Conservation (phyloP, 1,140 invertebrate species). For the Pseudomyrmex concolor region DNA sequence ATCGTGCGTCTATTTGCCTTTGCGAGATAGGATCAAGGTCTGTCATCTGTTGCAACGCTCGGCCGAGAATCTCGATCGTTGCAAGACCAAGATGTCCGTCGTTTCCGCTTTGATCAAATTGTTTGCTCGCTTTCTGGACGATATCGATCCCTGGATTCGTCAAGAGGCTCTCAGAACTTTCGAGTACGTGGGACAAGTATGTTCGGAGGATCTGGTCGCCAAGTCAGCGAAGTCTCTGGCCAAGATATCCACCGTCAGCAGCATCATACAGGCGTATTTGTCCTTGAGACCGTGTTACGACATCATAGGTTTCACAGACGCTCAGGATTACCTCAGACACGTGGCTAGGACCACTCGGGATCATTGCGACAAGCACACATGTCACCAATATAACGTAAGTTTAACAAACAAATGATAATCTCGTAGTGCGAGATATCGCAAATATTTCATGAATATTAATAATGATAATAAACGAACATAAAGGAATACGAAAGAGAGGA, state of each 20-base stretch:
- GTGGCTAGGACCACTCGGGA: slow-evolving; percentile 12
- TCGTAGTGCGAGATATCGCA: no score
- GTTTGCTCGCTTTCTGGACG: slow-evolving; percentile 73
- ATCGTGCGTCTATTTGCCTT: slow-evolving; percentile 55
- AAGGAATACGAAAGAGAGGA: slow-evolving; percentile 71
- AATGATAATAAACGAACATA: slow-evolving; percentile 18
- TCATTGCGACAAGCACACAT: slow-evolving; percentile 65
- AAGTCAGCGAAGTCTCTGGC: slow-evolving; percentile 69
- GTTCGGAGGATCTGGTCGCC: slow-evolving; percentile 71
- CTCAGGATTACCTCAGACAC: slow-evolving; percentile 63
- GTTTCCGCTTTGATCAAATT: slow-evolving; percentile 68
- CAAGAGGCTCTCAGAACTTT: slow-evolving; percentile 80
- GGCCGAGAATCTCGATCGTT: slow-evolving; percentile 32
- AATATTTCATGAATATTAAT: not conserved
- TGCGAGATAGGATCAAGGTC: slow-evolving; percentile 68
- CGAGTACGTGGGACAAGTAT: slow-evolving; percentile 72
- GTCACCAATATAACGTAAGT: slow-evolving; percentile 53
- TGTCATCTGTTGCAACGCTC: slow-evolving; percentile 72
- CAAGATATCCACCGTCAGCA: slow-evolving; percentile 60
- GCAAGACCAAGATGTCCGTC: not conserved
- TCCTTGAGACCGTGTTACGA: slow-evolving; percentile 61
- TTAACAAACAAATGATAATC: no score
- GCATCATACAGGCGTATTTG: slow-evolving; percentile 74
- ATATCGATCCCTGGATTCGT: slow-evolving; percentile 71
- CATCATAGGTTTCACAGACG: slow-evolving; percentile 60